Base-by-base conservation (phyloP, 2,888 invertebrate genomes). In the Rhamnusium bicolor region DNA sequence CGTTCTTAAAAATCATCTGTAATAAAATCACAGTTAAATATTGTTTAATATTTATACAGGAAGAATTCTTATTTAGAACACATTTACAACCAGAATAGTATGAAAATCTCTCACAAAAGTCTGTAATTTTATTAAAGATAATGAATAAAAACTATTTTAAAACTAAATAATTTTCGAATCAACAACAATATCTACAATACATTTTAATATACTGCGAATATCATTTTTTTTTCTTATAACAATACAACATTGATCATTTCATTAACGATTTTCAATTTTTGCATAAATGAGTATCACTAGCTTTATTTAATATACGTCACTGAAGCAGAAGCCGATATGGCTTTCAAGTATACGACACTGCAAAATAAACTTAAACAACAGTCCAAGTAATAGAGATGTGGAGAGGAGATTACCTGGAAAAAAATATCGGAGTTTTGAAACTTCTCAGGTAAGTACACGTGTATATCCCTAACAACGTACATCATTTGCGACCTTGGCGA, bases 211-310 rank as follows among this genome's bases (percentile, higher is more conserved):
- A 85, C 80, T 86, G 88, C 87, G 89, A 89, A 88, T 87, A 88
- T 89, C 87, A 86, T 87, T 84, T 80, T 80, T 75, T 79, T 87
- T 85, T 79, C 80, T 75, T 82, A 83, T 89, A 91, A 92, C 91
- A 92, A 91, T 92, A 92, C 91, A 92, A 92, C 92, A 91, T 92
- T 91, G 90, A 92, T 91, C 90, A 90, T 90, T 84, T 85, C 84
- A 84, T 90, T 91, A 91, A 91, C 91, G 91, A 91, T 89, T 85
- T 83, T 83, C 81, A 79, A 76, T 83, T 83, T 82, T 86, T 84
- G 84, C 85, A 83, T 84, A 80, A 85, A 84, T 73, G 81, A 79
- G 84, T 87, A 87, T 87, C 87, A 86, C 86, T 87, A 87, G 85
- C 85, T 86, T 84, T 83, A 76, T 76, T 78, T 78, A 78, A 81